A percentile compares a stretch with the other conserved stretches of the same genome.
These are phyloP conservation scores for Rhodinocichla rosea DNA, from an alignment of 2,113 vertebrate species.

Conservation along the genomic window DNA sequence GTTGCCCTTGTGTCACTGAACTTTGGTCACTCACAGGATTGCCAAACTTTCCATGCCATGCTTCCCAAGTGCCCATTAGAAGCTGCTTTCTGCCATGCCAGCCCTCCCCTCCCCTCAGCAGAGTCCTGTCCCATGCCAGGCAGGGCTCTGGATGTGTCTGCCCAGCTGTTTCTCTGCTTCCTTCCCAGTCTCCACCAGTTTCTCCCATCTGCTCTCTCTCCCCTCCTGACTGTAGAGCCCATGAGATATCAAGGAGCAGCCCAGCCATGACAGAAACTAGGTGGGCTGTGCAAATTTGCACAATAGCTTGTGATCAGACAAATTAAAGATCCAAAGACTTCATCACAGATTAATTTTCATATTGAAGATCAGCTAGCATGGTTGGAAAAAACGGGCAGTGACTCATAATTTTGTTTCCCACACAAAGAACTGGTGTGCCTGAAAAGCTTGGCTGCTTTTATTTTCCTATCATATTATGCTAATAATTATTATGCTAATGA, in stretches of 20 bases:
- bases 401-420: neutral
- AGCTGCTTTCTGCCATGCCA: neutral
- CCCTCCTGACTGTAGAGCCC: fast-evolving
- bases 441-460: neutral
- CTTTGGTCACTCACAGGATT: neutral
- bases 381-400: neutral
- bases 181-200: neutral
- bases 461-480: neutral
- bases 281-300: neutral
- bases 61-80: neutral
- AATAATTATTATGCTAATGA: neutral
- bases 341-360: neutral
- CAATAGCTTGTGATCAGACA: neutral
- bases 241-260: neutral
- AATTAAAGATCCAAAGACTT: neutral
- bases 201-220: neutral
- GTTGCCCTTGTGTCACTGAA: neutral
- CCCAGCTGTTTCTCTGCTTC: neutral
- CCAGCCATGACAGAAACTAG: neutral
- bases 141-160: neutral
- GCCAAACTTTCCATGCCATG: neutral
- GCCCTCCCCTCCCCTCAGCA: neutral
- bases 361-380: neutral
- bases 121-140: fast-evolving
- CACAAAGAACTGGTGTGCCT: neutral